Conservation (phyloP, 2,797 vertebrate species). For the Micromesistius poutassou region DNA sequence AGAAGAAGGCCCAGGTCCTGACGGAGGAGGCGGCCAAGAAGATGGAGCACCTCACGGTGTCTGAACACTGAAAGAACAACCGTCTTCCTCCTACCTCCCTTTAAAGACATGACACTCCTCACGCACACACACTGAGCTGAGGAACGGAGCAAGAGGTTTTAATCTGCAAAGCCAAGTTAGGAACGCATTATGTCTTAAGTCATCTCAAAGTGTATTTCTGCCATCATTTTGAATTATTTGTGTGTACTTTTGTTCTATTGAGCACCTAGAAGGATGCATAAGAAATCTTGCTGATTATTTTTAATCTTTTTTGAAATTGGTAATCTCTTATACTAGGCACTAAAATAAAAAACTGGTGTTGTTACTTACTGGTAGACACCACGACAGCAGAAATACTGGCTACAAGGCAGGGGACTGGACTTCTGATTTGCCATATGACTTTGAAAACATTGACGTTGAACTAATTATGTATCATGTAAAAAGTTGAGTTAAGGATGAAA, state of each 20-base stretch:
- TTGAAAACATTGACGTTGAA: not conserved
- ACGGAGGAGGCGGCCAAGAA: constrained; percentile 70
- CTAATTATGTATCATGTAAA: not conserved
- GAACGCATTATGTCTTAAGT: constrained; percentile 29
- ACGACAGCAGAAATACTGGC: not conserved
- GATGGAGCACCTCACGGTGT: constrained; percentile 65
- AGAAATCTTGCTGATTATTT: not conserved
- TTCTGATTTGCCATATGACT: not conserved
- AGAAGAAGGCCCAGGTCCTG: constrained; percentile 69
- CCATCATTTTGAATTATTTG: constrained; percentile 28
- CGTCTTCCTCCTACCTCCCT: constrained; percentile 12
- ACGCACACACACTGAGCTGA: constrained; percentile 22
- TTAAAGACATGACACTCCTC: constrained; percentile 16
- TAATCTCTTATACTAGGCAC: constrained; percentile 13
- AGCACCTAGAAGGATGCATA: constrained; percentile 34
- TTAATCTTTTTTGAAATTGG: constrained; percentile 7
- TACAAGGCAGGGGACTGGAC: not conserved
- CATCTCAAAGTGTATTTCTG: constrained; percentile 34
- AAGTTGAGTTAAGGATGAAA: constrained; percentile 24
- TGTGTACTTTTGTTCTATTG: constrained; percentile 46
- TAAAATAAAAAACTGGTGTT: not conserved
- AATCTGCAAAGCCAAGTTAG: constrained; percentile 29
- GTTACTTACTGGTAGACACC: not conserved
- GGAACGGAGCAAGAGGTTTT: constrained; percentile 22
- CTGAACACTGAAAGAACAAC: constrained; percentile 66